Evolutionary conservation across 2,113 vertebrate species (phyloP).

Genomic region (Brachionichthys hirsutus): DNA sequence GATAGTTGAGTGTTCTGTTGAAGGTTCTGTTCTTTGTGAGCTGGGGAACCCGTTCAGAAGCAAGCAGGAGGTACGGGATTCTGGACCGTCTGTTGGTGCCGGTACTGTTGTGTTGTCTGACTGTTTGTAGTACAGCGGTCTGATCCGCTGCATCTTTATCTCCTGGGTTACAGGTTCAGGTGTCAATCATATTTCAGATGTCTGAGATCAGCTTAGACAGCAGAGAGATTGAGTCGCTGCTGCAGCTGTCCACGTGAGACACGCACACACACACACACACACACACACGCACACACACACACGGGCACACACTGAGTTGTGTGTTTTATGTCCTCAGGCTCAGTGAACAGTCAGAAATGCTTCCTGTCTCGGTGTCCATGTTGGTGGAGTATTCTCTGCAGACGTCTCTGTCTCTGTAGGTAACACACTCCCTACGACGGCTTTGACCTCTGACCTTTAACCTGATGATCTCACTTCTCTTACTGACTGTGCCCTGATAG

Average conservation of each 20-base stretch:
- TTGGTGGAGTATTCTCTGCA: constrained; percentile 82
- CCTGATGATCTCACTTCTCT: neutral
- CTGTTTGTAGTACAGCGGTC: neutral
- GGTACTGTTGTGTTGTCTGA: neutral
- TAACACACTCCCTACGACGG: neutral
- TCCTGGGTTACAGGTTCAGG: constrained; percentile 74
- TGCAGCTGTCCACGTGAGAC: constrained; percentile 87
- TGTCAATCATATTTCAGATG: constrained; percentile 83
- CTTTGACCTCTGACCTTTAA: constrained; percentile 1
- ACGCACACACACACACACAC: constrained; percentile 24
- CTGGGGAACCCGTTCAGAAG: constrained; percentile 89
- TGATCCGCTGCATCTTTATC: neutral
- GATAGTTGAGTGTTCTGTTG: constrained; percentile 31
- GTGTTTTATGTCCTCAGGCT: constrained; percentile 72
- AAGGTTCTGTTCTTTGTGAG: constrained; percentile 74
- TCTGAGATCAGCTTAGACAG: constrained; percentile 79
- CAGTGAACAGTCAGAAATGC: constrained; percentile 82
- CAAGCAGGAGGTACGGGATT: constrained; percentile 78
- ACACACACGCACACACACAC: constrained; percentile 6
- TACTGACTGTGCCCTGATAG: constrained; percentile 20
- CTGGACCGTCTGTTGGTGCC: neutral
- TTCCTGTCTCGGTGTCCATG: constrained; percentile 72
- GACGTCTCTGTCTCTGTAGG: constrained; percentile 69
- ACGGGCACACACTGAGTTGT: neutral
- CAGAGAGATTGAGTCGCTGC: constrained; percentile 65